These are phyloP conservation scores for Mythimna lalbum DNA, from an alignment of 2,888 invertebrate species.

Conservation along the genomic window DNA sequence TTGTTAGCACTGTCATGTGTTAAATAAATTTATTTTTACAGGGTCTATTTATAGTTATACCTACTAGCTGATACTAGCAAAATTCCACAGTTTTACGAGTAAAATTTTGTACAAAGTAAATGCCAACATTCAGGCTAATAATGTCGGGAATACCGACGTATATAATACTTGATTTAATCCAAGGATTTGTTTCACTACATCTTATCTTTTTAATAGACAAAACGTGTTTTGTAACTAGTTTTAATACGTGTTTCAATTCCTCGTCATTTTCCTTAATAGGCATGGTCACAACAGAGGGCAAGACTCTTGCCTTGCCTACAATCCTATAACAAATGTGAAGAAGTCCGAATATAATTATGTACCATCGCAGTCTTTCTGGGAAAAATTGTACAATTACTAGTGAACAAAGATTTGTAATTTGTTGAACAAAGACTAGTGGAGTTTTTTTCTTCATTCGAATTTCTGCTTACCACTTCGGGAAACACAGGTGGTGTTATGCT, in stretches of 20 bases:
- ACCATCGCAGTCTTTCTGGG: no score
- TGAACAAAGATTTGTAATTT: no score
- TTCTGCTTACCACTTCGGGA: no score
- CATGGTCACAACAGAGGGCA: constrained; percentile 1
- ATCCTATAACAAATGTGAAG: no score
- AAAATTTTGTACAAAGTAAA: neutral
- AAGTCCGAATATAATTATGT: no score
- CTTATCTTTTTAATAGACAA: constrained; percentile 25
- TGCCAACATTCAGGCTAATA: neutral
- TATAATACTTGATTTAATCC: no score
- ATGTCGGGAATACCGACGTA: neutral
- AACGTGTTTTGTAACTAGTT: constrained; percentile 19
- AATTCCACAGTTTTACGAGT: neutral
- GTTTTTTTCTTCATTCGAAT: no score
- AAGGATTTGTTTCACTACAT: neutral
- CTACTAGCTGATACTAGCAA: no score
- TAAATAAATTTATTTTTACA: neutral
- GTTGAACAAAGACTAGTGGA: no score
- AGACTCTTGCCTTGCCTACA: neutral
- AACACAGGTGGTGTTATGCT: no score
- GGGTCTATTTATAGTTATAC: neutral
- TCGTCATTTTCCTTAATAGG: constrained; percentile 13
- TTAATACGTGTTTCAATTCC: constrained; percentile 11
- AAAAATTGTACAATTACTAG: no score
- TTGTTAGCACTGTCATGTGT: neutral